Conservation (phyloP, 2,113 vertebrate species). For the Rhombomys opimus region DNA sequence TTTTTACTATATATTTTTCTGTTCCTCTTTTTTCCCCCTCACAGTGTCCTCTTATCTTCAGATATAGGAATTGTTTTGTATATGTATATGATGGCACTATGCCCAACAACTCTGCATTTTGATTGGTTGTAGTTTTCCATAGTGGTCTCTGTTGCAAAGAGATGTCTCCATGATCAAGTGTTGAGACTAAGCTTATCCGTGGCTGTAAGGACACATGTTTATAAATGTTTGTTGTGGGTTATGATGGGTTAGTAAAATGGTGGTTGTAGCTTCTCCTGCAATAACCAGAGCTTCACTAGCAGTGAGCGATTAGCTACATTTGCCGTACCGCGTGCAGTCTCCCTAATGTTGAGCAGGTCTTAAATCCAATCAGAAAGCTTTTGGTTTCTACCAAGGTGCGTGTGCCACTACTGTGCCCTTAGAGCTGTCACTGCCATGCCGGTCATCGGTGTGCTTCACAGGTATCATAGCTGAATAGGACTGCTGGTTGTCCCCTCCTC, state of each 20-base stretch:
- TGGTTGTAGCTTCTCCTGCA: too few relatives aligned
- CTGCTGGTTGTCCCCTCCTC: neutral
- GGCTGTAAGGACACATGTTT: neutral
- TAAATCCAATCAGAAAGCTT: neutral
- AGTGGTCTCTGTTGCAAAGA: neutral
- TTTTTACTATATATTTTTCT: neutral
- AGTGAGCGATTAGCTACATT: neutral
- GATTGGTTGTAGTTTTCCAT: neutral
- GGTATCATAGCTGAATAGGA: neutral
- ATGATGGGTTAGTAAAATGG: neutral
- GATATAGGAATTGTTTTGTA: neutral
- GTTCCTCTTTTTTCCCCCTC: neutral
- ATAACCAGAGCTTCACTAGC: neutral
- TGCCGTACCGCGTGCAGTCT: neutral
- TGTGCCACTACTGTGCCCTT: neutral
- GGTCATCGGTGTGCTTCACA: neutral
- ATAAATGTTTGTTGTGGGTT: neutral
- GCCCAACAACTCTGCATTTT: neutral
- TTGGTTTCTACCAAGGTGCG: neutral
- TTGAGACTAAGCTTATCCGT: neutral
- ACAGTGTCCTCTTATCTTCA: neutral
- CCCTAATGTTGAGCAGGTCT: neutral
- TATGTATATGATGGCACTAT: neutral
- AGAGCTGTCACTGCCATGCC: neutral
- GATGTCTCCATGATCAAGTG: neutral